phyloP scores from a whole-genome alignment of 2,113 vertebrate genomes.

The Cavia porcellus region DNA sequence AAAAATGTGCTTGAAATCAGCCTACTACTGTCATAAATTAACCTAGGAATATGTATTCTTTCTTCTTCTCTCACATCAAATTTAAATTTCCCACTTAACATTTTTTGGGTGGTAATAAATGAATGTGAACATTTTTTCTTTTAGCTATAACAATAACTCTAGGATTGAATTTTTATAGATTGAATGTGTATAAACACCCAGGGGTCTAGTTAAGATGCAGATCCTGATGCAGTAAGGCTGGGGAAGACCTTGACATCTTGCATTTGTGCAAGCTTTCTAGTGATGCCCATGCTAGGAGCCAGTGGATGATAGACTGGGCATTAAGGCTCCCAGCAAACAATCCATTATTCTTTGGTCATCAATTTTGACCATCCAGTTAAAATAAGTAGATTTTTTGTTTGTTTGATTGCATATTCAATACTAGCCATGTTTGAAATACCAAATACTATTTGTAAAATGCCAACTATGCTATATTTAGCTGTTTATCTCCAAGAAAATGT shows the following conservation, averaged over 20 bases:
- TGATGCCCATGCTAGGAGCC: too few species aligned
- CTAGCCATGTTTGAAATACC: conserved; percentile 54
- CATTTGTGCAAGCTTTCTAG: neutral
- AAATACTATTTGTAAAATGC: conserved; percentile 44
- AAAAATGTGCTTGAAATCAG: neutral
- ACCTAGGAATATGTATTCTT: neutral
- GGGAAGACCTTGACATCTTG: neutral
- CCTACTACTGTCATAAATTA: neutral
- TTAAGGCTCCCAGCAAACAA: neutral
- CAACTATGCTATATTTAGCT: conserved; percentile 46
- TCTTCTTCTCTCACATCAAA: neutral
- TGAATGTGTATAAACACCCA: neutral
- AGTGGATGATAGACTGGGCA: neutral
- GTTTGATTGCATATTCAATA: conserved; percentile 32
- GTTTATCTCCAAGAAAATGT: conserved; percentile 51
- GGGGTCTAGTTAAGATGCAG: neutral
- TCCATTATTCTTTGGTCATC: neutral
- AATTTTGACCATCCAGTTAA: neutral
- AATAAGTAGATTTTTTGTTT: conserved; percentile 51
- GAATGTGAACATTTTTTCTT: neutral
- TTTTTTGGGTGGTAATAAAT: neutral
- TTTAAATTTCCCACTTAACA: neutral
- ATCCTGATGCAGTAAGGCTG: neutral
- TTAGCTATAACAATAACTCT: neutral
- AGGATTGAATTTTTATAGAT: conserved; percentile 28